phyloP scores from a whole-genome alignment of 2,797 vertebrate genomes.

The Propithecus deckenii region DNA sequence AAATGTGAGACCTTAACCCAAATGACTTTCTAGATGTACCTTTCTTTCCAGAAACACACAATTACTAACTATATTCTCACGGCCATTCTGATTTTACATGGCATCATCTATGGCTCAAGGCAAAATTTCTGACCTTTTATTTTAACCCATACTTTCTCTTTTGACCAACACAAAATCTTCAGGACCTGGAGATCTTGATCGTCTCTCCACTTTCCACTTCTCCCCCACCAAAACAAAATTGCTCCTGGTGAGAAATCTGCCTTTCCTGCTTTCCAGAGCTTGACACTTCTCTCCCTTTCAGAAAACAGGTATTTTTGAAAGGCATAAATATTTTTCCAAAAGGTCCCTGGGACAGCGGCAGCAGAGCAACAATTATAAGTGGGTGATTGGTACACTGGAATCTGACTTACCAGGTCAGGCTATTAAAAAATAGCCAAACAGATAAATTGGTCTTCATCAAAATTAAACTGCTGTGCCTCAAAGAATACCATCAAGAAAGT shows the following conservation, averaged over 20 bases:
- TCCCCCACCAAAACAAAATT: neutral
- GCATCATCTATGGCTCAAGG: neutral
- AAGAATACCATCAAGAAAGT: neutral
- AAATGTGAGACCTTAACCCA: neutral
- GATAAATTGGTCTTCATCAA: neutral
- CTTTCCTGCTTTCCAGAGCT: neutral
- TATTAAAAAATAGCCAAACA: neutral
- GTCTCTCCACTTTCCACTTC: neutral
- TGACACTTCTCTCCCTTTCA: neutral
- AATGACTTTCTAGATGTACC: neutral
- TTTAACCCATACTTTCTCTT: neutral
- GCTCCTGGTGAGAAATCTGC: neutral
- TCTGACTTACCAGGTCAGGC: neutral
- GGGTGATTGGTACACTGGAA: neutral
- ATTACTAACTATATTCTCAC: neutral
- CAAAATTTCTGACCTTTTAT: conserved; percentile 10
- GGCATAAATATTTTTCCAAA: neutral
- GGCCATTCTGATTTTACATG: conserved; percentile 10
- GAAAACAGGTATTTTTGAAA: conserved; percentile 6
- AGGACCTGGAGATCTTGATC: neutral
- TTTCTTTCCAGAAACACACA: neutral
- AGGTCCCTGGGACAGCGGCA: neutral
- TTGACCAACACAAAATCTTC: neutral
- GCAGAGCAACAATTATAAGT: neutral
- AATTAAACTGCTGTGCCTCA: conserved; percentile 4